Base-by-base conservation (phyloP, 2,113 vertebrate genomes). In the Dendropsophus ebraccatus region DNA sequence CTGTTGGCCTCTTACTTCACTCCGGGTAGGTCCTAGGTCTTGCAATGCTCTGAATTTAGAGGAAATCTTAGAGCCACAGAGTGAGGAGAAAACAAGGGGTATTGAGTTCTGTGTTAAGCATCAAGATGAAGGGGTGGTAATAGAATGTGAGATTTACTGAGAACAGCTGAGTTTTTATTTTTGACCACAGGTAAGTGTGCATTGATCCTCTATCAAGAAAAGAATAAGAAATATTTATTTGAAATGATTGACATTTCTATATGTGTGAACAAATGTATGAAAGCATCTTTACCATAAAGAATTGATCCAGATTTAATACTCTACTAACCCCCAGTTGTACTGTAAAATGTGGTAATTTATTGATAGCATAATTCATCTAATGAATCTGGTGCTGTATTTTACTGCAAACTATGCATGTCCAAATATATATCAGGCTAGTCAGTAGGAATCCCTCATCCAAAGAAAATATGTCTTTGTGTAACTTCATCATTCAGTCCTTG, bases 311-410 rank as follows among this genome's bases (percentile, higher is more conserved):
- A 74, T 75, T 75, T 25, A 75, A 49, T 49, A 74, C 12, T 49
- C 4, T 74, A 74, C 17, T 16, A 75, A 16, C 73, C 47, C 30
- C 45, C 73, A 75, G 8, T 75, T 23, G 45, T 49, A 47, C 41
- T n/a, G 41, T 47, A 41, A 74, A 47, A n/a, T 74, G 70, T 41
- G 65, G 30, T 72, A 41, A 74, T 74, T 37, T 74, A 74, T 47
- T 23, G 41, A 74, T 74, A 72, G 13, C 69, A 45, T 45, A 47
- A n/a, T n/a, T 47, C 70, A 74, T n/a, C 37, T 74, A 25, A 47
- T 47, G n/a, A 75, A 50, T 49, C 25, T 17, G 5, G 13, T 28
- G 73, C 45, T 25, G 73, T 75, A 75, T 75, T 75, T 75, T 45
- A 75, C 45, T 75, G 28, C 19, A 78, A 78, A 23, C 49, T 78